Conservation (phyloP, 2,888 invertebrate genomes). For the Eilema caniola region DNA sequence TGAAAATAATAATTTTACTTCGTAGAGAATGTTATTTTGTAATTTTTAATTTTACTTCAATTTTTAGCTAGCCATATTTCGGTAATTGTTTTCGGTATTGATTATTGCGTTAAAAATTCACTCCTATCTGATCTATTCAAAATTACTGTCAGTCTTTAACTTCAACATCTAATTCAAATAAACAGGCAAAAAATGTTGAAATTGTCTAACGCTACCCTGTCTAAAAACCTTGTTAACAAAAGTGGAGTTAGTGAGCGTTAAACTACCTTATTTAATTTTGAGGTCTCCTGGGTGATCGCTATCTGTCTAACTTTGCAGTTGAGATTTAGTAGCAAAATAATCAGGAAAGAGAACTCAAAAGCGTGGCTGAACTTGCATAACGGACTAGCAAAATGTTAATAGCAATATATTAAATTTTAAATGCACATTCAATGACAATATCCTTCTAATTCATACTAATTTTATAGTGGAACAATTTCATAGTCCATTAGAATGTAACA, state of each 20-base stretch:
- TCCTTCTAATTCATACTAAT: too few species aligned
- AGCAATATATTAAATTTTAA: too few species aligned
- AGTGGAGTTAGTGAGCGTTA: slow-evolving; percentile 49
- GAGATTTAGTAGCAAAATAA: slow-evolving; percentile 20
- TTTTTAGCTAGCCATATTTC: too few species aligned
- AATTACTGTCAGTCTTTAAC: not conserved
- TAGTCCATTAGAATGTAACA: too few species aligned
- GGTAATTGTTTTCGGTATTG: not conserved
- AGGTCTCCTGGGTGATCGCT: slow-evolving; percentile 46
- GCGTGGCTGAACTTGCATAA: too few species aligned
- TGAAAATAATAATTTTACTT: too few species aligned
- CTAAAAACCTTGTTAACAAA: slow-evolving; percentile 35
- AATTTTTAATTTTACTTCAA: too few species aligned
- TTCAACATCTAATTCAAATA: slow-evolving; percentile 1
- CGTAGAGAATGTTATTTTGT: too few species aligned
- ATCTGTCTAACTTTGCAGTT: slow-evolving; percentile 38
- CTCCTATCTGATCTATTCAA: not conserved
- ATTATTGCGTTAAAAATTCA: not conserved
- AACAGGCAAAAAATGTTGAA: slow-evolving; percentile 15
- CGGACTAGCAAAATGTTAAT: too few species aligned
- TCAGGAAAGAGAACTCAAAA: too few species aligned
- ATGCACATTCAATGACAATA: too few species aligned
- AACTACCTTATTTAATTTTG: slow-evolving; percentile 55
- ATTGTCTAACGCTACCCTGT: not conserved
- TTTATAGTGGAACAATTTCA: too few species aligned